phyloP scores from a whole-genome alignment of 2,797 vertebrate species.

The Falco rusticolus region DNA sequence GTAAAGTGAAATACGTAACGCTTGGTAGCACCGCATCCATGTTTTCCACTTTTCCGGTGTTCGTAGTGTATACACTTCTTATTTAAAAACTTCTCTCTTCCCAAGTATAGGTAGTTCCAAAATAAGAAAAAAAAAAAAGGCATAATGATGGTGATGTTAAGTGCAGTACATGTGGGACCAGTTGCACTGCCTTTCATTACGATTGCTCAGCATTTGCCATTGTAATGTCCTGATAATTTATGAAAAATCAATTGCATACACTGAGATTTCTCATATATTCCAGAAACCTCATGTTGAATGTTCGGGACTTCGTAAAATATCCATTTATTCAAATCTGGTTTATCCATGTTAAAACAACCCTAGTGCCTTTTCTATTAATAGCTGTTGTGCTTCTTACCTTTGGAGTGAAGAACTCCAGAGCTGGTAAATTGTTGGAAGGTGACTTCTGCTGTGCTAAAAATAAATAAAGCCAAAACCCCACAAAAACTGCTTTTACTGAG shows the following conservation, averaged over 20 bases:
- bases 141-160: neutral
- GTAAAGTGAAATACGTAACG: neutral
- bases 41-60: neutral
- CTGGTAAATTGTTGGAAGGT: neutral
- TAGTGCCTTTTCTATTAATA: neutral
- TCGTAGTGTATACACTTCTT: neutral
- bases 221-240: neutral
- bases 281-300: neutral
- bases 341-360: neutral
- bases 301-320: neutral
- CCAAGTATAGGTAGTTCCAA: slow-evolving; percentile 15
- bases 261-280: neutral
- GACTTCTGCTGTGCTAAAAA: neutral
- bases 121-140: neutral
- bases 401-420: neutral
- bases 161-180: neutral
- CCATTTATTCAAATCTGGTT: neutral
- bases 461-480: too few relatives aligned
- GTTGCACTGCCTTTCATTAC: neutral
- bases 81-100: slow-evolving; percentile 21
- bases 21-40: neutral
- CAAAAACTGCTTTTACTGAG: neutral
- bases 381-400: neutral
- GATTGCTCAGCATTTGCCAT: neutral
- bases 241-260: neutral